Evolutionary conservation across 2,888 invertebrate species (phyloP).

Genomic region (Rhamnusium bicolor): DNA sequence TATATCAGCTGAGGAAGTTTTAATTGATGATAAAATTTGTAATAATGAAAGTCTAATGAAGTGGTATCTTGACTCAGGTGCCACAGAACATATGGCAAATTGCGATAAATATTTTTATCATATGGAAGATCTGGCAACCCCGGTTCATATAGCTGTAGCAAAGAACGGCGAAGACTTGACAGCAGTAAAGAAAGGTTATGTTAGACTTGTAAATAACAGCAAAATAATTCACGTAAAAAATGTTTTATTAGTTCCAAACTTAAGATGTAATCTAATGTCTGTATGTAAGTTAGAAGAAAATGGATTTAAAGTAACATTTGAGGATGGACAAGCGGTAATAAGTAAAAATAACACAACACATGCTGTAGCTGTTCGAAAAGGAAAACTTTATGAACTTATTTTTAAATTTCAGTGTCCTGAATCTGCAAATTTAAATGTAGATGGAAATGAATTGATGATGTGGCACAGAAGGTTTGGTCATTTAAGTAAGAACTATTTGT

Average conservation of each 20-base stretch:
- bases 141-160: neutral
- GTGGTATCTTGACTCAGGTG: neutral
- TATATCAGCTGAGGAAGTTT: neutral
- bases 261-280: neutral
- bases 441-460: neutral
- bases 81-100: neutral
- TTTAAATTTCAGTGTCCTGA: neutral
- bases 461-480: constrained; percentile 2
- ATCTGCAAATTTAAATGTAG: neutral
- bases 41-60: neutral
- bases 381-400: too few species aligned
- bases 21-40: too few species aligned
- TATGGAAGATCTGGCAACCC: neutral
- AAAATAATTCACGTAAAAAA: neutral
- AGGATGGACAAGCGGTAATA: neutral
- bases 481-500: neutral
- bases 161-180: neutral
- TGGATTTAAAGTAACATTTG: neutral
- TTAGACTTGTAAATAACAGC: neutral
- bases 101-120: neutral
- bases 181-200: neutral
- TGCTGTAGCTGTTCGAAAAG: neutral
- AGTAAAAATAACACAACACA: neutral
- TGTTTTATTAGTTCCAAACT: neutral
- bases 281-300: neutral